phyloP scores from a whole-genome alignment of 2,888 invertebrate species.

The Cephalotes varians region DNA sequence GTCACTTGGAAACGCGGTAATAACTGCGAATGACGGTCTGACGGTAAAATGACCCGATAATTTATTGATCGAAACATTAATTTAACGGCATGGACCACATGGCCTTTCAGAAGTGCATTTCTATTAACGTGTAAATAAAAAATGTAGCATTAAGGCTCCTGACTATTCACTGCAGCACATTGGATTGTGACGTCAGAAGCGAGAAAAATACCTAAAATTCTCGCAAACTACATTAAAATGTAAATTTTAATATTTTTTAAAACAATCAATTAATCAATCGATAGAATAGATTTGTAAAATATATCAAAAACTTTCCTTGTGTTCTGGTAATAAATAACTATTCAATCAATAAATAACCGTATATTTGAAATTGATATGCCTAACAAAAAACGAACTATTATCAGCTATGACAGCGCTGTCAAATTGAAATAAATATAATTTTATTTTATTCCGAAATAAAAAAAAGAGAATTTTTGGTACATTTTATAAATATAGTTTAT shows the following conservation, averaged over 20 bases:
- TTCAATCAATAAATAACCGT: not conserved
- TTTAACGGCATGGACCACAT: not conserved
- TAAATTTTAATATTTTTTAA: too few relatives aligned
- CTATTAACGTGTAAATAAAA: not conserved
- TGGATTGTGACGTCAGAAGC: not conserved
- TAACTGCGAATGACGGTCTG: not conserved
- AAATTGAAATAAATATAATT: too few relatives aligned
- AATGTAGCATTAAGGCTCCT: not conserved
- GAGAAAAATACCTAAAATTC: not conserved
- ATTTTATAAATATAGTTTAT: too few relatives aligned
- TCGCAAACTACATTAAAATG: not conserved
- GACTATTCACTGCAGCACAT: not conserved
- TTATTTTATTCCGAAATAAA: not conserved
- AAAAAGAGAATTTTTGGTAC: not conserved
- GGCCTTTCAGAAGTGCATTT: not conserved
- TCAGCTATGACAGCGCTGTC: not conserved
- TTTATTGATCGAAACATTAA: slow-evolving; percentile 3
- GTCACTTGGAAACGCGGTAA: not conserved
- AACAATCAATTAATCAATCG: not conserved
- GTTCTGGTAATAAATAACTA: not conserved
- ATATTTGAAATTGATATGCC: too few relatives aligned
- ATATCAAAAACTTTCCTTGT: not conserved
- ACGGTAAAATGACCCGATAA: slow-evolving; percentile 7
- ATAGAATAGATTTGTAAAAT: not conserved
- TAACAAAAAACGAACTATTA: too few relatives aligned